Evolutionary conservation across 2,797 vertebrate species (phyloP).

Genomic region (Falco peregrinus): DNA sequence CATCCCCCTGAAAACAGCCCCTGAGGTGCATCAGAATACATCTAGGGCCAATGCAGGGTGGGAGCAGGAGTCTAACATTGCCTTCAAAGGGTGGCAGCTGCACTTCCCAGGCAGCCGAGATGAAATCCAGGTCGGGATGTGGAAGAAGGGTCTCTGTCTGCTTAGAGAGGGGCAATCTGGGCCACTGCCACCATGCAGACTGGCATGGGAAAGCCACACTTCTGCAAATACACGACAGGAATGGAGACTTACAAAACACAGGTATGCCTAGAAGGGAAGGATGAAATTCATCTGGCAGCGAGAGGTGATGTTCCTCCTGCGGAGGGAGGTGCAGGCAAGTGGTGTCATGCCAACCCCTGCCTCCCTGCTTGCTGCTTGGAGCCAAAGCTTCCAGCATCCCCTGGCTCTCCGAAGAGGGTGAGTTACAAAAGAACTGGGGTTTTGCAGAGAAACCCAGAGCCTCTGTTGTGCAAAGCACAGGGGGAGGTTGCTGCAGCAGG

Average conservation of each 20-base stretch:
- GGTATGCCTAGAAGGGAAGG: not conserved
- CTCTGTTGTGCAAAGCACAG: rapidly evolving
- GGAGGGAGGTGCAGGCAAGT: not conserved
- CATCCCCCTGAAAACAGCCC: not conserved
- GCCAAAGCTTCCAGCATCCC: not conserved
- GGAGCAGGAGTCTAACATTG: not conserved
- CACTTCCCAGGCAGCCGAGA: not conserved
- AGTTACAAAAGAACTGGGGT: not conserved
- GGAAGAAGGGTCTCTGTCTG: not conserved
- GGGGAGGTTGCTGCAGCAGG: not conserved
- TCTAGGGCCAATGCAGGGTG: rapidly evolving
- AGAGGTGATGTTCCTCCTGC: not conserved
- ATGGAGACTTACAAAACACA: not conserved
- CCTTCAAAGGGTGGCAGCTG: not conserved
- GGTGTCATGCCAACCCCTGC: not conserved
- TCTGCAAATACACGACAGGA: rapidly evolving
- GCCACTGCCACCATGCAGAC: not conserved
- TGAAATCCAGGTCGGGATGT: not conserved
- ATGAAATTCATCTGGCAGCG: not conserved
- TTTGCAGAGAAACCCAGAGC: not conserved
- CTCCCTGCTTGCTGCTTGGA: not conserved
- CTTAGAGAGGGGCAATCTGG: not conserved
- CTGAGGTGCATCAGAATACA: not conserved
- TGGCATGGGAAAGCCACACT: rapidly evolving
- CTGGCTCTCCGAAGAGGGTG: rapidly evolving